Evolutionary conservation across 2,888 invertebrate species (phyloP), one percentile per base, ranked within the genome.

Genomic region (Hypercompe scribonia): DNA sequence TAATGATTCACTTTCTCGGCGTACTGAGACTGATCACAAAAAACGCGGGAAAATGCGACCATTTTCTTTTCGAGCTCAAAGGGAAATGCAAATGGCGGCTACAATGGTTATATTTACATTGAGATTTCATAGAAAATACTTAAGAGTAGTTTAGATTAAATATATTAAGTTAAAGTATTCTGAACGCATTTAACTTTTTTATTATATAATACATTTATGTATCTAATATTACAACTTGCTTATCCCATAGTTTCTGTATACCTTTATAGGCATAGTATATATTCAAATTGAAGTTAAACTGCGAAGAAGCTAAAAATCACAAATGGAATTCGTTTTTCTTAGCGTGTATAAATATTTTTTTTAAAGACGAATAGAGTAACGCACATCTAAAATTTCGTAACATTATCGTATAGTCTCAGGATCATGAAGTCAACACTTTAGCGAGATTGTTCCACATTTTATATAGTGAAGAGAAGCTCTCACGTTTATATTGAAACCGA

Each of bases 41-140:
- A 90, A 91, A 91, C 87, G 87, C 87, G 85, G 89, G 79, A 78
- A 81, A 91, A 90, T 81, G 86, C 87, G 81, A 79, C 87, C 88
- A 90, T 92, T 93, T 92, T 92, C 91, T 89, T 91, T 91, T 90
- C 83, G 88, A 88, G 88, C 84, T 87, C 85, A 88, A 89, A 90
- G 88, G 90, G 90, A 92, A 93, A 93, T 91, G 91, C 90, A 91
- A 93, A 92, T 91, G 88, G 88, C 86, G 85, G 81, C 91, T 88
- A 88, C 85, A 78, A 77, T 78, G 73, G 71, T 77, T 79, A 74
- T 70, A 78, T 74, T 76, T 73, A 74, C 74, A 71, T 77, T 68
- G 68, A 54, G 28, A 63, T 78, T 46, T 73, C 76, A 70, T 70
- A 70, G 71, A 73, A 39, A 34, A 50, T 42, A 31, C 39, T 18